Evolutionary conservation across 2,113 vertebrate species (phyloP).

Genomic region (Martes martes): DNA sequence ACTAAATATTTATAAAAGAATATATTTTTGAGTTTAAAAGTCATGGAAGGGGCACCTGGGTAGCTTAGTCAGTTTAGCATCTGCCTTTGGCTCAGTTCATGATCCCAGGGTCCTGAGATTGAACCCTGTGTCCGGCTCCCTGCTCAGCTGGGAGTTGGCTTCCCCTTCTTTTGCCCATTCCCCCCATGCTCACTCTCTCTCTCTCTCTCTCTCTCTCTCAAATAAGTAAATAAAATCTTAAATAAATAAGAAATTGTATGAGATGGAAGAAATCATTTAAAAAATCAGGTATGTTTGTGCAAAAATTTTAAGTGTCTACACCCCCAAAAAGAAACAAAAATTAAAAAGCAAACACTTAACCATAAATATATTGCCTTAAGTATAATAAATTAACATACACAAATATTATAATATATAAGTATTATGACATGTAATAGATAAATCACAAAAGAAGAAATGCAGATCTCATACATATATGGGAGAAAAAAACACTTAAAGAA

Average conservation of each 20-base stretch:
- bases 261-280: not conserved
- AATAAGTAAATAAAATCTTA: not conserved
- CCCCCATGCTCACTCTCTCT: not conserved
- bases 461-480: not conserved
- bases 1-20: not conserved
- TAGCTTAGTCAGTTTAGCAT: not conserved
- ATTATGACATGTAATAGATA: not conserved
- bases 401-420: not conserved
- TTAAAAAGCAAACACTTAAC: not conserved
- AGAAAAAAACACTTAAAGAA: not conserved
- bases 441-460: not conserved
- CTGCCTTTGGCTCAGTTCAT: not conserved
- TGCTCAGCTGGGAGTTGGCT: not conserved
- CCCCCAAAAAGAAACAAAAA: not conserved
- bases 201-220: not conserved
- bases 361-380: not conserved
- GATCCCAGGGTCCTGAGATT: not conserved
- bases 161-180: not conserved
- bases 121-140: not conserved
- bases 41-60: not conserved
- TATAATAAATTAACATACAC: not conserved
- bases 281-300: not conserved
- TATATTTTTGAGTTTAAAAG: conserved; percentile 13
- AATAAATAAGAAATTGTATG: not conserved
- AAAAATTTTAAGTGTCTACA: conserved; percentile 8